Evolutionary conservation across 2,797 vertebrate species (phyloP).

Genomic region (Sciurus carolinensis): DNA sequence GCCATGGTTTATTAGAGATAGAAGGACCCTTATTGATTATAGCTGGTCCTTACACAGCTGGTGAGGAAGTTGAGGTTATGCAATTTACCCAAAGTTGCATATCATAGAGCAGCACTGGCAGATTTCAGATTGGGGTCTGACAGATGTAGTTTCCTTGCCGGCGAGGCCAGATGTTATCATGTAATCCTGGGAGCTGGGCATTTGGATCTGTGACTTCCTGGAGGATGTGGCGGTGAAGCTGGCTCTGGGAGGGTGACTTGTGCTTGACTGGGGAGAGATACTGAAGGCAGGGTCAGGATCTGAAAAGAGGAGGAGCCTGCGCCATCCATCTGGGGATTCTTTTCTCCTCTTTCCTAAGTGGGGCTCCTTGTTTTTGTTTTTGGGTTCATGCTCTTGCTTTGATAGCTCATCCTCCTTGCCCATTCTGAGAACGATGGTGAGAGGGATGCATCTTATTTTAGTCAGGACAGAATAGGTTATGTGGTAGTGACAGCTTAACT

Average conservation of each 20-base stretch:
- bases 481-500: background rate
- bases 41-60: background rate
- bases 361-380: background rate
- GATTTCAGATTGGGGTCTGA: background rate
- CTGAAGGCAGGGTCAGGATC: too few relatives aligned
- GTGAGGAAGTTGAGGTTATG: background rate
- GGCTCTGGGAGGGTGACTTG: background rate
- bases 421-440: background rate
- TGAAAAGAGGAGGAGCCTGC: background rate
- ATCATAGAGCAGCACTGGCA: background rate
- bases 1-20: background rate
- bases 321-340: background rate
- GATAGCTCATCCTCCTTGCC: background rate
- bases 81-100: background rate
- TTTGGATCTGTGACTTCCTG: background rate
- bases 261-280: background rate
- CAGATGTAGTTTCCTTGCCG: accelerated
- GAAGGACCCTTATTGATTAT: background rate
- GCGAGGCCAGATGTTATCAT: background rate
- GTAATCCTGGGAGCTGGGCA: background rate
- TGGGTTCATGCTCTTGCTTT: background rate
- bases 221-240: background rate
- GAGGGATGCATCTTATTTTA: background rate
- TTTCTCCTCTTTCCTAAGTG: background rate
- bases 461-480: background rate